Evolutionary conservation across 2,113 vertebrate species (phyloP).

Genomic region (Mastomys coucha): DNA sequence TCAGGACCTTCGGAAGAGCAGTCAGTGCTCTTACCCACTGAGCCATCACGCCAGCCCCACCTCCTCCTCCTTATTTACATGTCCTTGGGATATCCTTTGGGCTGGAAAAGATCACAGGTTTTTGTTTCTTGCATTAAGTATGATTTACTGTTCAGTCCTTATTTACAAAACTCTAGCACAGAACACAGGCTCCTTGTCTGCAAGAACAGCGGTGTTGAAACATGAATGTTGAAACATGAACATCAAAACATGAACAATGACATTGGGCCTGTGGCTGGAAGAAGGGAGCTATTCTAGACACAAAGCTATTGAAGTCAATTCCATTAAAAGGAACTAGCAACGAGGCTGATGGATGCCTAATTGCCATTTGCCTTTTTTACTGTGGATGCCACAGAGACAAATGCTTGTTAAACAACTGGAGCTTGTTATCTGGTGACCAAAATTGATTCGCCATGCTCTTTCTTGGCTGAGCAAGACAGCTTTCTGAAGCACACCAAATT

Average conservation of each 20-base stretch:
- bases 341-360: background rate
- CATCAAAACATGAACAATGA: background rate
- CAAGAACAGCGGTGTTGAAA: background rate
- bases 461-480: constrained; percentile 38
- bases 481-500: constrained; percentile 54
- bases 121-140: background rate
- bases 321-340: background rate
- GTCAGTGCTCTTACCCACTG: too few species aligned
- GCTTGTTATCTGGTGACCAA: constrained; percentile 25
- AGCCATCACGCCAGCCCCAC: too few species aligned
- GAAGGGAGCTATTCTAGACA: background rate
- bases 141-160: background rate
- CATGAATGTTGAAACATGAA: background rate
- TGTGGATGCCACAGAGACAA: background rate
- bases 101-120: background rate
- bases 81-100: background rate
- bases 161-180: background rate
- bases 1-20: too few species aligned
- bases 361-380: constrained; percentile 10
- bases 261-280: background rate
- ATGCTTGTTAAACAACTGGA: constrained; percentile 34
- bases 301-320: background rate
- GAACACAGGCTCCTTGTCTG: background rate
- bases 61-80: background rate
- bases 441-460: constrained; percentile 28